Conservation (phyloP, 2,797 vertebrate species). For the Bradypodion pumilum region DNA sequence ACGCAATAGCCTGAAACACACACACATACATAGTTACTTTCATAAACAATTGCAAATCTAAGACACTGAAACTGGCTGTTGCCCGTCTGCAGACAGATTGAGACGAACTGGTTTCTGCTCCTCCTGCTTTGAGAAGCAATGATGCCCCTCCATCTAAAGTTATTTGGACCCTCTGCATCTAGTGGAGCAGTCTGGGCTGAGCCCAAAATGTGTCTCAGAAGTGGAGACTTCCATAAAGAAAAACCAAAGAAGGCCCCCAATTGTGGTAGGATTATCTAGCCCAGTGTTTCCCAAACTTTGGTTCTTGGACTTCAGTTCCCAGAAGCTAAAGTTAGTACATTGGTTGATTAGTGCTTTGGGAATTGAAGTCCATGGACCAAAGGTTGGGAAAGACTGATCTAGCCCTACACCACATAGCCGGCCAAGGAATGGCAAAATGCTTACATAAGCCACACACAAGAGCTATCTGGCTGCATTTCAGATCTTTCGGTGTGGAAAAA, state of each 20-base stretch:
- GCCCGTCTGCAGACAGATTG: not conserved
- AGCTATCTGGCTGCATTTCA: not conserved
- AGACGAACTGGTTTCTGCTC: too few species aligned
- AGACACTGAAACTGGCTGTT: not conserved
- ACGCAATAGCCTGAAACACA: not conserved
- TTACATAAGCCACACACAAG: too few species aligned
- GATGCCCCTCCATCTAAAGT: not conserved
- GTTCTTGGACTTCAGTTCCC: too few species aligned
- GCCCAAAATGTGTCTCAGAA: not conserved
- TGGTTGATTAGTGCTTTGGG: too few species aligned
- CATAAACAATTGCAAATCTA: conserved; percentile 35
- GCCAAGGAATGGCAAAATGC: too few species aligned
- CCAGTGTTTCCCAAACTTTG: too few species aligned
- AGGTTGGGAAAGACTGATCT: too few species aligned
- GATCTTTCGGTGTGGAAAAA: conserved; percentile 12
- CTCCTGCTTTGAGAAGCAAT: not conserved
- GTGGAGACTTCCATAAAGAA: too few species aligned
- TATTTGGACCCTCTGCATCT: not conserved
- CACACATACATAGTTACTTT: not conserved
- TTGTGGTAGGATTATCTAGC: not conserved
- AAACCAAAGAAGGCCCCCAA: not conserved
- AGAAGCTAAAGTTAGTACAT: too few species aligned
- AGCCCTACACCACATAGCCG: too few species aligned
- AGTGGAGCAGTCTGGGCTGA: conserved; percentile 8
- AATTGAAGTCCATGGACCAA: too few species aligned